Evolutionary conservation across 2,888 invertebrate species (phyloP), one percentile per base, ranked within the genome.

Genomic region (Nebria brevicollis): DNA sequence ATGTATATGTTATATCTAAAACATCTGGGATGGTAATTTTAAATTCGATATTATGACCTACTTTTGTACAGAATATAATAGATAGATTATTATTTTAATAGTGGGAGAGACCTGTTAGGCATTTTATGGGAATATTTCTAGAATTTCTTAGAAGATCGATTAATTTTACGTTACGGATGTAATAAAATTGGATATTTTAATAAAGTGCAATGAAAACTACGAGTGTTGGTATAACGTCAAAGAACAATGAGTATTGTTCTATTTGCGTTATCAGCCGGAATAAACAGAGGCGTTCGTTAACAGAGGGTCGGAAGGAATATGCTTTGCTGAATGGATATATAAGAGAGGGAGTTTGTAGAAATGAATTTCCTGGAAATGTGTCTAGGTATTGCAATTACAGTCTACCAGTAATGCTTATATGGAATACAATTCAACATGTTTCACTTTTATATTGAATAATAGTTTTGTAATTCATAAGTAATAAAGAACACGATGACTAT

Each of bases 221-320:
- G 8, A 13, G 54, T 54, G 54, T 54, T 54, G 8, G 54, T 54
- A 54, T 54, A 15, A 66, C 25, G 5, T 68, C 8, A 15, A 26
- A 70, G 25, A 70, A 70, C 70, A 70, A 70, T 70, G 70, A 26
- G 70, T 20, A 26, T 70, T 70, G 70, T 70, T 70, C 34, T 26
- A 70, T 70, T 70, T 70, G 70, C 6, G 70, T 70, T 70, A 70
- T 70, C 70, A 25, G 70, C 20, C 70, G 70, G 70, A 70, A 70
- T 34, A 70, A 11, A 70, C 70, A 70, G 34, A 10, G 11, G 70
- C 26, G 54, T 54, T 54, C 54, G 13, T 54, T 54, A 54, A 54
- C 2, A 54, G 54, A 54, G 54, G 54, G 54, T 54, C 54, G 54
- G 54, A 54, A 54, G 54, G 54, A 8, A 54, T 54, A 54, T 54